phyloP scores from a whole-genome alignment of 2,113 vertebrate species.

The Oncorhynchus keta region DNA sequence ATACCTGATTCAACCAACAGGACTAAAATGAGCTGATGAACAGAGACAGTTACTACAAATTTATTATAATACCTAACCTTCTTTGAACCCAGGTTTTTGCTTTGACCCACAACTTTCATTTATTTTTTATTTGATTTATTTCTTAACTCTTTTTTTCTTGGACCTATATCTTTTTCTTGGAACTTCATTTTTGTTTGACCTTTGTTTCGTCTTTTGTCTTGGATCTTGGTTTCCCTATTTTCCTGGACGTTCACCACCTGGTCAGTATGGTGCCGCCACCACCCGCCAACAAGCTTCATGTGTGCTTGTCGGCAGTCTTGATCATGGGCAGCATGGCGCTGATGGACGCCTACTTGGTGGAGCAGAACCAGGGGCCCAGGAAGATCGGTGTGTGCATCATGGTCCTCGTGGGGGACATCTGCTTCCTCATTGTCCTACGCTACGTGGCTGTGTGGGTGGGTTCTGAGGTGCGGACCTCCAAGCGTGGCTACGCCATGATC shows the following conservation, averaged over 20 bases:
- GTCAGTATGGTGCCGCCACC: constrained; percentile 45
- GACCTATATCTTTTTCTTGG: background rate
- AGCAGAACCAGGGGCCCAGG: constrained; percentile 49
- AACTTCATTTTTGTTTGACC: no score
- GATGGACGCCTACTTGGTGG: constrained; percentile 52
- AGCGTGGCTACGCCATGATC: constrained; percentile 56
- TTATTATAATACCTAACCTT: background rate
- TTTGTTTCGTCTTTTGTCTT: no score
- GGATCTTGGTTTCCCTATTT: no score
- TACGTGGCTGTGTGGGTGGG: constrained; percentile 58
- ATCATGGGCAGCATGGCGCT: constrained; percentile 57
- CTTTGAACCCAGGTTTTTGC: background rate
- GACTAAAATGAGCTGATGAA: background rate
- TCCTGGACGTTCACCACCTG: no score
- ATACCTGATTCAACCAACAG: background rate
- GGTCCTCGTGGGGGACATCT: constrained; percentile 52
- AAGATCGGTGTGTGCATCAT: constrained; percentile 56
- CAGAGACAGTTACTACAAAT: background rate
- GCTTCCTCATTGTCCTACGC: constrained; percentile 50
- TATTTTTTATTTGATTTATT: background rate
- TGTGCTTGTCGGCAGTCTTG: constrained; percentile 50
- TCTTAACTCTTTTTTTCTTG: background rate
- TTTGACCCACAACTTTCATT: no score
- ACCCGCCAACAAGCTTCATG: constrained; percentile 46
- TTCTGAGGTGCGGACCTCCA: constrained; percentile 47